phyloP scores from a whole-genome alignment of 2,113 vertebrate species.

The Erpornis zantholeuca region DNA sequence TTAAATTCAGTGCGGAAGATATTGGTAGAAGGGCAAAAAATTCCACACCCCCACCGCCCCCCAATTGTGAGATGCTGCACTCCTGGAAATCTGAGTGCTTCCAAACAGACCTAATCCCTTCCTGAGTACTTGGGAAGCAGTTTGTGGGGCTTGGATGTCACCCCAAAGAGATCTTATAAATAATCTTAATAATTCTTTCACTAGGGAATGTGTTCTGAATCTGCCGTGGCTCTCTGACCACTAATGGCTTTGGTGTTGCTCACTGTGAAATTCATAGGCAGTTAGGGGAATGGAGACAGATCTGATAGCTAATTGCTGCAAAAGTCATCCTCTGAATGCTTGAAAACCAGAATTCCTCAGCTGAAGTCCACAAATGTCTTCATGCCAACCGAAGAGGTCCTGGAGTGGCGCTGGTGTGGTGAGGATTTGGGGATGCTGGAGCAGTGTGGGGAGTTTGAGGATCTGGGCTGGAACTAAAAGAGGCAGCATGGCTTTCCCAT shows the following conservation, averaged over 20 bases:
- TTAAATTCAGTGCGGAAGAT: not conserved
- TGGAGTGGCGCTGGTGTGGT: not conserved
- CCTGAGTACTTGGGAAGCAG: not conserved
- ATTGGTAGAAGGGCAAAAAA: not conserved
- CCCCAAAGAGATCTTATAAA: not conserved
- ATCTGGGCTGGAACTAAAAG: not conserved
- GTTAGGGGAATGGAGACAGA: not conserved
- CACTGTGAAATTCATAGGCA: not conserved
- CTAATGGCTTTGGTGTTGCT: conserved; percentile 17
- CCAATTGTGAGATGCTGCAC: not conserved
- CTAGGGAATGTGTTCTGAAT: conserved; percentile 17
- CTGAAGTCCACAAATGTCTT: not conserved
- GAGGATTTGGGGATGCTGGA: not conserved
- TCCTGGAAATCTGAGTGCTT: not conserved
- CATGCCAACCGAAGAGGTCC: not conserved
- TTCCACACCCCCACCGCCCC: too few species aligned
- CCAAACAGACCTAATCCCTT: not conserved
- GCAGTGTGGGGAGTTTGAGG: not conserved
- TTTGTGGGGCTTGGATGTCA: not conserved
- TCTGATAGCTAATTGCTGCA: conserved; percentile 9
- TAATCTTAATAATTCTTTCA: not conserved
- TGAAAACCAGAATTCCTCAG: not conserved
- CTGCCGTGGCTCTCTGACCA: not conserved
- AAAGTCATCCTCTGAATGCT: not conserved
- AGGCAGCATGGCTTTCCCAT: not conserved